Evolutionary conservation across 1,140 invertebrate species (phyloP).

Genomic region (Subanguina moxae): DNA sequence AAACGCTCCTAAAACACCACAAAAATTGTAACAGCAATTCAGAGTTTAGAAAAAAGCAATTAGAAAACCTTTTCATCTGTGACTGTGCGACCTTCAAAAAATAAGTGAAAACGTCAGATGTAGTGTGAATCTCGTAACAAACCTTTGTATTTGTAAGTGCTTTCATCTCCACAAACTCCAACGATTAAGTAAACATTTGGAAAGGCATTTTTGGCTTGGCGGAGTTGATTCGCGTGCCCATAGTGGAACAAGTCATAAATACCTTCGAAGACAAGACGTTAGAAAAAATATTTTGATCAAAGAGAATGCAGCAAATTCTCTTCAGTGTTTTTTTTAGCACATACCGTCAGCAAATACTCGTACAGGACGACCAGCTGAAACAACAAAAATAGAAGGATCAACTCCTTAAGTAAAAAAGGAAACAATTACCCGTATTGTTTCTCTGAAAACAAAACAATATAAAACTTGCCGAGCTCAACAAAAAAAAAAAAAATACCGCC

Average conservation of each 20-base stretch:
- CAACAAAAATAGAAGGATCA: background rate
- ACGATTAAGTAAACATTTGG: constrained; percentile 97
- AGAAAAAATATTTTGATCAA: no score
- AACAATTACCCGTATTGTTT: constrained; percentile 68
- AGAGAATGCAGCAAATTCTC: no score
- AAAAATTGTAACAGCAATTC: constrained; percentile 8
- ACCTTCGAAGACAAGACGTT: constrained; percentile 62
- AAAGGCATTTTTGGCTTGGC: constrained; percentile 96
- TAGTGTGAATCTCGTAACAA: background rate
- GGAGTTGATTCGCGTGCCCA: constrained; percentile 91
- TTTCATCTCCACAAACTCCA: constrained; percentile 84
- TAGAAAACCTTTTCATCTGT: constrained; percentile 77
- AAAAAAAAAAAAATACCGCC: constrained; percentile 62
- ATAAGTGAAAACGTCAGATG: background rate
- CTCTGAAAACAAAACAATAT: constrained; percentile 49
- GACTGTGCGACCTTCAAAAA: constrained; percentile 73
- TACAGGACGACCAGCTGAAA: constrained; percentile 54
- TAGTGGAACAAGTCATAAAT: constrained; percentile 69
- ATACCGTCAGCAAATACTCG: constrained; percentile 61
- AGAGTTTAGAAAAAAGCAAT: constrained; percentile 6
- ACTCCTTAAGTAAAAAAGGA: background rate
- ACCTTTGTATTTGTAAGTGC: constrained; percentile 84
- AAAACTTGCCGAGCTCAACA: no score
- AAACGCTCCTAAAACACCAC: constrained; percentile 63
- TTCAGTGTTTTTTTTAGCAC: no score